These are phyloP conservation scores for Drosophila falleni DNA, from an alignment of 2,888 invertebrate species.

Conservation along the genomic window DNA sequence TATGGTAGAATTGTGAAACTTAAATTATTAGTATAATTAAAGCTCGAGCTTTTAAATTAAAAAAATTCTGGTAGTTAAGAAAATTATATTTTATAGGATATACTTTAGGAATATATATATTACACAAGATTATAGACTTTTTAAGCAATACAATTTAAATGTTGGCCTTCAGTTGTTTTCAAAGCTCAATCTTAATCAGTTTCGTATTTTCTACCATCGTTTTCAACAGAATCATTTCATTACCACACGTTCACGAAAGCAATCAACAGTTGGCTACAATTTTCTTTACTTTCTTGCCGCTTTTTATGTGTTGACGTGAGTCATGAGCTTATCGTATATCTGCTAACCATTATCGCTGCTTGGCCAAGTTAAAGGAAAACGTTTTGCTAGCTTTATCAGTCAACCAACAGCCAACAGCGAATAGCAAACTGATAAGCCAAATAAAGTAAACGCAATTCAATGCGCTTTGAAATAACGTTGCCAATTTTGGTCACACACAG, in stretches of 20 bases:
- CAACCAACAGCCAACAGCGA: slow-evolving; percentile 31
- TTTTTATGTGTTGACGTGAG: slow-evolving; percentile 26
- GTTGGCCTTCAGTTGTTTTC: not conserved
- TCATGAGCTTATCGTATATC: slow-evolving; percentile 45
- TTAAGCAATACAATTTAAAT: not conserved
- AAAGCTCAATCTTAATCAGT: not conserved
- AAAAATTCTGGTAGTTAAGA: no score
- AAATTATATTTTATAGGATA: no score
- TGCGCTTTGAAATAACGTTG: slow-evolving; percentile 75
- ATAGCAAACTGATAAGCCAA: slow-evolving; percentile 60
- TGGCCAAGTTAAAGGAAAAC: slow-evolving; percentile 56
- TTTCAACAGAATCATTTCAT: slow-evolving; percentile 22
- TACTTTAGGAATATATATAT: no score
- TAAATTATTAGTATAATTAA: not conserved
- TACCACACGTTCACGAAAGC: slow-evolving; percentile 21
- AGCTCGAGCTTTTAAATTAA: not conserved
- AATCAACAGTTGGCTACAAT: slow-evolving; percentile 31
- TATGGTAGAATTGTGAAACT: not conserved
- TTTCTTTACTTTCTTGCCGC: not conserved
- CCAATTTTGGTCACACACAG: slow-evolving; percentile 59
- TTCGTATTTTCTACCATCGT: not conserved
- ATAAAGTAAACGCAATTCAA: slow-evolving; percentile 64
- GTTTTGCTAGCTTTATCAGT: slow-evolving; percentile 63
- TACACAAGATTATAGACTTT: not conserved
- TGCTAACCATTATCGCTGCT: slow-evolving; percentile 52